Evolutionary conservation across 1,140 invertebrate species (phyloP).

Genomic region (Philopotamus ludificatus): DNA sequence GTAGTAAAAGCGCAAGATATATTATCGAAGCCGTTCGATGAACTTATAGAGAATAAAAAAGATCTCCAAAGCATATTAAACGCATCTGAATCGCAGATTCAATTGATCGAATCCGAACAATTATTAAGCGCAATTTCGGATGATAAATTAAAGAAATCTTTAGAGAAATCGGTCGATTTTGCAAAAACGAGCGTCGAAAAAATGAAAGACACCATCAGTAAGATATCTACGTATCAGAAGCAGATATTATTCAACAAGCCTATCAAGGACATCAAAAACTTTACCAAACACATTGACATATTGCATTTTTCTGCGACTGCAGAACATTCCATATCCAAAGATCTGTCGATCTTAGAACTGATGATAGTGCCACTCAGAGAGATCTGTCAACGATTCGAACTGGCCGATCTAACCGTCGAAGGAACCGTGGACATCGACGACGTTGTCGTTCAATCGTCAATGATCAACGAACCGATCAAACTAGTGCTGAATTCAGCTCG

Average conservation of each 20-base stretch:
- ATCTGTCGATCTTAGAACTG: conserved; percentile 25
- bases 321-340: conserved; percentile 12
- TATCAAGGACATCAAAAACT: conserved; percentile 35
- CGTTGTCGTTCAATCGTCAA: not conserved
- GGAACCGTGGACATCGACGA: not conserved
- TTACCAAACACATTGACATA: conserved; percentile 36
- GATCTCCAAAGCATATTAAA: conserved; percentile 43
- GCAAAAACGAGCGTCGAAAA: conserved; percentile 37
- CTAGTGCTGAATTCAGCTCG: not conserved
- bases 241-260: conserved; percentile 32
- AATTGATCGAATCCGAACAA: conserved; percentile 23
- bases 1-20: conserved; percentile 38
- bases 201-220: conserved; percentile 50
- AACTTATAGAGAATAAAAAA: conserved; percentile 37
- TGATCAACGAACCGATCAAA: not conserved
- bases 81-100: conserved; percentile 43
- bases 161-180: conserved; percentile 30
- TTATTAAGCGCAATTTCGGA: conserved; percentile 20
- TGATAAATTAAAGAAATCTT: conserved; percentile 25
- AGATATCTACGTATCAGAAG: conserved; percentile 34
- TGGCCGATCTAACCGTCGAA: conserved; percentile 30
- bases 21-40: conserved; percentile 44
- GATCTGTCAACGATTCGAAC: conserved; percentile 36
- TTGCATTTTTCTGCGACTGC: conserved; percentile 19
- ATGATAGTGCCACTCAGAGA: conserved; percentile 35